These are phyloP conservation scores for Drosophila seguyi DNA, from an alignment of 1,140 invertebrate genomes.

Conservation along the genomic window DNA sequence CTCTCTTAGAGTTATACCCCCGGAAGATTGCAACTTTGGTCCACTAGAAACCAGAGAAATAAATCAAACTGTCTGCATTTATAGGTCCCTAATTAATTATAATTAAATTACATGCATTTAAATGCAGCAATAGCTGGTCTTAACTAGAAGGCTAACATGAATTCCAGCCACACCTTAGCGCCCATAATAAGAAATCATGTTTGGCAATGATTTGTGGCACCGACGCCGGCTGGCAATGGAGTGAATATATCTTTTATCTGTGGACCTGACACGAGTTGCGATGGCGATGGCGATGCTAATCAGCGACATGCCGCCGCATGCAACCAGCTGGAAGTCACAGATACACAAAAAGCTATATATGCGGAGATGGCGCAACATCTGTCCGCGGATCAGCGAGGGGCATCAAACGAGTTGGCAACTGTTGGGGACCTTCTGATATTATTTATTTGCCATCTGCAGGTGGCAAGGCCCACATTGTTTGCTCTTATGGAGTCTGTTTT, in stretches of 20 bases:
- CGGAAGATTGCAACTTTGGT: background rate
- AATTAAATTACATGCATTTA: conserved; percentile 60
- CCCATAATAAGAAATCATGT: conserved; percentile 72
- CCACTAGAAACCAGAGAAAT: conserved; percentile 4
- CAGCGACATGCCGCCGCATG: conserved; percentile 61
- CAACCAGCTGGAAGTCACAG: conserved; percentile 27
- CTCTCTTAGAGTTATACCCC: background rate
- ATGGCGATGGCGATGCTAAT: conserved; percentile 72
- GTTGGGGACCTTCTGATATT: conserved; percentile 47
- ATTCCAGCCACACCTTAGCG: conserved; percentile 58
- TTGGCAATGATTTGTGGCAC: conserved; percentile 78
- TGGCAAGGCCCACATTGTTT: conserved; percentile 15
- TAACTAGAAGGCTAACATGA: conserved; percentile 43
- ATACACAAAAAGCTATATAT: conserved; percentile 9
- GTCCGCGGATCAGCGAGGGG: conserved; percentile 36
- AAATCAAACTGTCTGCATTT: conserved; percentile 35
- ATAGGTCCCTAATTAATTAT: conserved; percentile 38
- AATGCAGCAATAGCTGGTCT: conserved; percentile 40
- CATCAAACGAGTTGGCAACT: conserved; percentile 28
- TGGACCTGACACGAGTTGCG: conserved; percentile 65
- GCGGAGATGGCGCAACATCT: conserved; percentile 54
- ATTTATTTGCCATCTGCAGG: conserved; percentile 37
- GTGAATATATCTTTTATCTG: conserved; percentile 54
- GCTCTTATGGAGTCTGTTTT: background rate
- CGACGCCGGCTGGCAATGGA: conserved; percentile 10